Base-by-base conservation (phyloP, 2,113 vertebrate genomes). In the Microtus montanus region DNA sequence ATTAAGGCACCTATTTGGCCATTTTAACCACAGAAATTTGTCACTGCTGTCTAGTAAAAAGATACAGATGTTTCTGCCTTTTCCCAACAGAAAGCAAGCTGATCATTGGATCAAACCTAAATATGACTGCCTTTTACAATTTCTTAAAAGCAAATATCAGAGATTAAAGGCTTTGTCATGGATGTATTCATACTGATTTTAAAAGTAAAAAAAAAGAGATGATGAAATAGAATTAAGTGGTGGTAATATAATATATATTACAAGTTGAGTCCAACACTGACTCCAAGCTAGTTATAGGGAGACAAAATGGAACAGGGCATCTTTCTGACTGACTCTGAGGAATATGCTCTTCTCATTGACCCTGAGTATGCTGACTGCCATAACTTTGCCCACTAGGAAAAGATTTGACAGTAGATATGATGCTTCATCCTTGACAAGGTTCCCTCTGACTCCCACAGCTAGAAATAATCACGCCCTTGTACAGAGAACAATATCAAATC, bases 21-120 rank as follows among this genome's bases (percentile, higher is more conserved):
- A 93, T 68, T 95, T 87, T 92, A 94, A 92, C 74, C 66, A 73
- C n/a, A 7, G 86, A 93, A 71, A 92, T 89, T 78, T 19, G 61
- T 33, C 44, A 70, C 58, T 92, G 10, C 35, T 89, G 58, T 71
- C 61, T 80, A 87, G 19, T 80, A 94, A 91, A 54, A 91, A 77
- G 35, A n/a, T 66, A 84, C 28, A 54, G 49, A 38, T 24, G 38
- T 80, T 52, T 93, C 64, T 88, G 92, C 44, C 64, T 94, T 91
- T 93, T 89, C 83, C 80, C 79, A 91, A 91, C 28, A 78, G 41
- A 95, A 96, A 93, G 80, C 17, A 95, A 93, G 22, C n/a, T 87
- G 41, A 80, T 86, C 61, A 94, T 12, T 74, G 0, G 44, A 87
- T 79, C 90, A 94, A 96, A 92, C 24, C 58, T 77, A 89, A 15